Evolutionary conservation across 2,888 invertebrate species (phyloP), one percentile per base, ranked within the genome.

Genomic region (Colostygia pectinataria): DNA sequence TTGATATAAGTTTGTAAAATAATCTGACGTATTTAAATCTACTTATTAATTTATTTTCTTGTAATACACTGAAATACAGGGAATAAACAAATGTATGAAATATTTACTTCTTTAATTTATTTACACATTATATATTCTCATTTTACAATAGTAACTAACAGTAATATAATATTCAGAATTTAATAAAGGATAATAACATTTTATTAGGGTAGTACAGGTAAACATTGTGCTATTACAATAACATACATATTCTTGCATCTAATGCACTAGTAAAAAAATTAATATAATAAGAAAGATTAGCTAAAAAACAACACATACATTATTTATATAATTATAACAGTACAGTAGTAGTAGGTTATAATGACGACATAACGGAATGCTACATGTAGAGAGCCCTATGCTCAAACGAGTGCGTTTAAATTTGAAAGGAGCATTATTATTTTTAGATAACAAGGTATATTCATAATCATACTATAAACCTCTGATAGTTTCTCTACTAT

Each of bases 121-220:
- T 65, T 84, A 85, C 82, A 83, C 83, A 78, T 81, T 75, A 85
- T n/a, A n/a, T n/a, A 40, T 12, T 32, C 8, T 15, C 80, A 77
- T 69, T 37, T 77, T 78, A 77, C 67, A 77, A 20, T 66, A 74
- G 74, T 18, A 18, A 74, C 74, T 68, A 64, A 66, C 34, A 15
- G 39, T 13, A 32, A 40, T 36, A 33, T 45, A 37, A 32, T 29
- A 25, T 9, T 31, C 31, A 4, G 24, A 40, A 23, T 44, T 24
- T 28, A 44, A 28, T 31, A 36, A 15, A 20, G 8, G 8, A 27
- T 33, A 4, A 39, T 40, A 36, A 36, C 18, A 31, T 27, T 24
- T 44, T 24, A 36, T 37, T 14, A 29, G 2, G 14, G 32, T 32
- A 8, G 3, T 25, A 27, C 28, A 24, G 44, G 45, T 61, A 24